Percentiles rank a stretch among this genome's conserved stretches.
These are phyloP conservation scores for Oryzias melastigma DNA, from an alignment of 2,113 vertebrate genomes.

Conservation along the genomic window DNA sequence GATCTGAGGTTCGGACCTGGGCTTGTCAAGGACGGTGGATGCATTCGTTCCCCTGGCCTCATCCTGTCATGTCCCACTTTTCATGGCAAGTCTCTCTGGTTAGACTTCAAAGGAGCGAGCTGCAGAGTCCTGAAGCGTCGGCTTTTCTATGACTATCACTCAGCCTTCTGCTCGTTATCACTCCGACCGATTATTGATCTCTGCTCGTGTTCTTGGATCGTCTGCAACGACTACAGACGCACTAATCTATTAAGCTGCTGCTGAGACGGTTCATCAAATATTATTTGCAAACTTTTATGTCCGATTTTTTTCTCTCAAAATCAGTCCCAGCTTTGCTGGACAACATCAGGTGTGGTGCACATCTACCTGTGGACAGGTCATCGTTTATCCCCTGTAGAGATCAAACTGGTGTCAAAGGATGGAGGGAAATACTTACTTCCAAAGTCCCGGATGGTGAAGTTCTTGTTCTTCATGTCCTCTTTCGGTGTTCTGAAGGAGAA, in stretches of 20 bases:
- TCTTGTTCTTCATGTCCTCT: slow-evolving; percentile 86
- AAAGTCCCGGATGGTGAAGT: slow-evolving; percentile 95
- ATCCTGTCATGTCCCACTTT: slow-evolving; percentile 54
- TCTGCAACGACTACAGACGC: background rate
- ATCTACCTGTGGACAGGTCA: background rate
- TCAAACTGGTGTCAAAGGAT: background rate
- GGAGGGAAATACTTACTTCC: slow-evolving; percentile 83
- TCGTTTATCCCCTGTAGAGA: background rate
- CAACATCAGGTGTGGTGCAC: too few relatives aligned
- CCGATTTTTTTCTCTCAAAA: too few relatives aligned
- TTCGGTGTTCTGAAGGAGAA: slow-evolving; percentile 89
- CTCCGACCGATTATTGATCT: too few relatives aligned
- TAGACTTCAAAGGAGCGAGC: slow-evolving; percentile 55
- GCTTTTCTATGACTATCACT: slow-evolving; percentile 24
- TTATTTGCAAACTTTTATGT: too few relatives aligned
- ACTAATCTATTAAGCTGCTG: too few relatives aligned
- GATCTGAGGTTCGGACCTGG: slow-evolving; percentile 42
- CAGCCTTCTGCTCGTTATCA: too few relatives aligned
- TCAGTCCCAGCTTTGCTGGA: too few relatives aligned
- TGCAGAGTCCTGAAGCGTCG: slow-evolving; percentile 5
- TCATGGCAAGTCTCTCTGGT: slow-evolving; percentile 36
- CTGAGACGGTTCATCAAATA: too few relatives aligned
- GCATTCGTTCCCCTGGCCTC: slow-evolving; percentile 50
- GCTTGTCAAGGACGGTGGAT: slow-evolving; percentile 50
- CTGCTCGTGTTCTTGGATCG: background rate